phyloP scores from a whole-genome alignment of 2,888 invertebrate genomes.

The Drosophila suboccidentalis region DNA sequence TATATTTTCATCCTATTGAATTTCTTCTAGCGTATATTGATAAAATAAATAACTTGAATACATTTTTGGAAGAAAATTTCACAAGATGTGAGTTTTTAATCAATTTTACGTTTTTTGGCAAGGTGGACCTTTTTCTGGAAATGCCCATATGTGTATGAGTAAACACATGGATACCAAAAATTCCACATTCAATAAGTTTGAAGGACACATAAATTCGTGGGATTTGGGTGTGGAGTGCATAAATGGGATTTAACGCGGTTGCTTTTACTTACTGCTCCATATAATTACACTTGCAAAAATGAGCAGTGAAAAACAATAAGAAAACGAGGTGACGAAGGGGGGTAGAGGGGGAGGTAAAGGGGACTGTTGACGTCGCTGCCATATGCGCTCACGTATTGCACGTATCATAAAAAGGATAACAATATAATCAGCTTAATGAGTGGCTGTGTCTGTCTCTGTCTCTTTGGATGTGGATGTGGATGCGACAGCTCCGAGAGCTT shows the following conservation, averaged over 20 bases:
- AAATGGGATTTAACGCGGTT: slow-evolving; percentile 51
- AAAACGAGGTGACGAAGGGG: slow-evolving; percentile 2
- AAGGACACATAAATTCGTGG: slow-evolving; percentile 51
- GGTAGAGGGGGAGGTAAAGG: neutral
- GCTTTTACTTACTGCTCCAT: slow-evolving; percentile 58
- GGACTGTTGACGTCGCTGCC: slow-evolving; percentile 64
- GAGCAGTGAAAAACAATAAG: slow-evolving; percentile 53
- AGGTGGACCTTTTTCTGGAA: too few species aligned
- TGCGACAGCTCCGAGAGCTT: slow-evolving; percentile 69
- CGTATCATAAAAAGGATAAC: slow-evolving; percentile 84
- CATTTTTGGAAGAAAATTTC: too few species aligned
- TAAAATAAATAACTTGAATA: too few species aligned
- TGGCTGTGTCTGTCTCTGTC: slow-evolving; percentile 65
- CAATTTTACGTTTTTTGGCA: too few species aligned
- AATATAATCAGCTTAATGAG: slow-evolving; percentile 85
- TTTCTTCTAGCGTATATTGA: too few species aligned
- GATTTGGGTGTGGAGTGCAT: slow-evolving; percentile 54
- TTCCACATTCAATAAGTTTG: neutral
- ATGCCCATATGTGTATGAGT: neutral
- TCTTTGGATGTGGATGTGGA: slow-evolving; percentile 48
- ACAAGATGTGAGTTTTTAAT: too few species aligned
- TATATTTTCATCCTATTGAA: too few species aligned
- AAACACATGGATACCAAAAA: neutral
- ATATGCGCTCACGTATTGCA: slow-evolving; percentile 78
- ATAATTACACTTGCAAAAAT: slow-evolving; percentile 76